Conservation (phyloP, 2,888 invertebrate species). For the Stenodema calcarata region DNA sequence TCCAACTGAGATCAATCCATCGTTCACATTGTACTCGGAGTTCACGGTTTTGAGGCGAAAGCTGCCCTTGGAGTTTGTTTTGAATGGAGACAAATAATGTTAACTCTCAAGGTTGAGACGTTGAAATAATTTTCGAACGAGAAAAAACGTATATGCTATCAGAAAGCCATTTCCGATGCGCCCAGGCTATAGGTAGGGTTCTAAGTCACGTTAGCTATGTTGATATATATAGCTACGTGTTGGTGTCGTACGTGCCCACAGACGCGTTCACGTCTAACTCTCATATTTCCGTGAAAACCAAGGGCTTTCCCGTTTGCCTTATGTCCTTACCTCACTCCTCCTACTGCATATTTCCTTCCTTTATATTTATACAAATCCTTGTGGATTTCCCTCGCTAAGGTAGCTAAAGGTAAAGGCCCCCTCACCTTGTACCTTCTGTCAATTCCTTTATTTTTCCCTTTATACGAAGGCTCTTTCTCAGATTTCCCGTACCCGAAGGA, state of each 20-base stretch:
- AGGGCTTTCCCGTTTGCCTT: slow-evolving; percentile 15
- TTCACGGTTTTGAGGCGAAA: too few species aligned
- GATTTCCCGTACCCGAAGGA: neutral
- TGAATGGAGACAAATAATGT: too few species aligned
- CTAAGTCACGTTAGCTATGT: slow-evolving; percentile 45
- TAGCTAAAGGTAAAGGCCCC: neutral
- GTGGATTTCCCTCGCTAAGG: slow-evolving; percentile 18
- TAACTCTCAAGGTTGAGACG: neutral
- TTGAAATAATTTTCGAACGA: slow-evolving; percentile 9
- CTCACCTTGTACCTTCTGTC: neutral
- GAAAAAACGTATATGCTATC: neutral
- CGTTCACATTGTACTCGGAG: too few species aligned
- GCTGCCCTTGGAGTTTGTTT: too few species aligned
- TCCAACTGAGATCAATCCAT: too few species aligned
- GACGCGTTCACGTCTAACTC: slow-evolving; percentile 13
- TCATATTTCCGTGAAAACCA: slow-evolving; percentile 33
- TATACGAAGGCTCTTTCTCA: neutral
- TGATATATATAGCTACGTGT: slow-evolving; percentile 33
- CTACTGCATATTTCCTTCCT: slow-evolving; percentile 13
- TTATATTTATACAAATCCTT: slow-evolving; percentile 44
- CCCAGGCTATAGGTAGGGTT: slow-evolving; percentile 4
- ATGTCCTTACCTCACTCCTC: slow-evolving; percentile 9
- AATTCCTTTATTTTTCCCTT: neutral
- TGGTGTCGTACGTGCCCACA: slow-evolving; percentile 25
- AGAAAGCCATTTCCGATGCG: neutral